Evolutionary conservation across 2,888 invertebrate genomes (phyloP), one percentile per base, ranked within the genome.

Genomic region (Rhodophaea formosa): DNA sequence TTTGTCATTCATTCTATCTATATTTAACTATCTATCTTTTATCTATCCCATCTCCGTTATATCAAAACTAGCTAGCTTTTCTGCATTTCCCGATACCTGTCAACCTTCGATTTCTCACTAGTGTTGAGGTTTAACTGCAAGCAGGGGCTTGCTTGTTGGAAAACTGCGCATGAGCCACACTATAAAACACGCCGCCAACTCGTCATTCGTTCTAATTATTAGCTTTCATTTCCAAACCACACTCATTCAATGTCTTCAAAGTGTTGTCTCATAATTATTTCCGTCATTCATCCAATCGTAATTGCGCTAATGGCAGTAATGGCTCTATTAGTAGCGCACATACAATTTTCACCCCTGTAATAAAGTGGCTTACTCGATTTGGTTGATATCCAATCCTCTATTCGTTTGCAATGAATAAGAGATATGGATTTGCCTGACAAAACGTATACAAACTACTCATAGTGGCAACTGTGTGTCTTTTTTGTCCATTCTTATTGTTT

Each of bases 271-370:
- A 45, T 44, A n/a, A 15, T 53, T 43, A 43, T 45, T 55, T 46
- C 44, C 45, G 16, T n/a, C 54, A 35, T 44, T 54, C 44, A 8
- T 51, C 6, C 15, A 49, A 32, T 10, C 8, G 32, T 51, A 51
- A 51, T 51, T 51, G 51, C 39, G 12, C 51, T 51, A 51, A 49
- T 39, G 8, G 35, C 35, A n/a, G n/a, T 35, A 35, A 35, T 35
- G n/a, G 39, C 39, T 39, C 3, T n/a, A 39, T 35, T 35, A 23
- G 8, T 35, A 35, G 35, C 35, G 10, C 23, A 23, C 23, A 23
- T 5, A 23, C 35, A 35, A 8, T 39, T 39, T 39, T 39, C 39
- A 39, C 39, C 12, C 1, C 39, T 39, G n/a, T 39, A n/a, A 10
- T 39, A 12, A 32, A 32, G 10, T 32, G 30, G 30, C 12, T 35